These are phyloP conservation scores for Campoletis raptor DNA, from an alignment of 2,888 invertebrate species.

Conservation along the genomic window DNA sequence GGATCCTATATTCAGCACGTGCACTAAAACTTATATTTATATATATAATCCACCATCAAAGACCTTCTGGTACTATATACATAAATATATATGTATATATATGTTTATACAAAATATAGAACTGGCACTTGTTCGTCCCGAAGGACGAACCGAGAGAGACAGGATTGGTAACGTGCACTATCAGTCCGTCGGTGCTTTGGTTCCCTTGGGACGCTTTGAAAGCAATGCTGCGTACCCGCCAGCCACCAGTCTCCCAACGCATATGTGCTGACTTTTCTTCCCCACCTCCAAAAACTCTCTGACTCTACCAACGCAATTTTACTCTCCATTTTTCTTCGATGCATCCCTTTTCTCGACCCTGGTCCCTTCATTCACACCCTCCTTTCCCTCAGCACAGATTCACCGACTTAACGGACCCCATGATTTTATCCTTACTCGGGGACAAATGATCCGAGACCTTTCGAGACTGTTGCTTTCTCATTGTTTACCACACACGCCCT, in stretches of 20 bases:
- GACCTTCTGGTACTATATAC: neutral
- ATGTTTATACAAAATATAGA: constrained; percentile 68
- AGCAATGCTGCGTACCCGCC: constrained; percentile 81
- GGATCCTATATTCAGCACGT: neutral
- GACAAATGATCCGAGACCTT: constrained; percentile 66
- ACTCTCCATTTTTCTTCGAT: constrained; percentile 43
- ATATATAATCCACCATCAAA: neutral
- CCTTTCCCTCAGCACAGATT: constrained; percentile 37
- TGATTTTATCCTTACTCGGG: constrained; percentile 55
- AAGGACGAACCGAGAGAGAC: constrained; percentile 78
- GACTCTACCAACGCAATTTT: neutral
- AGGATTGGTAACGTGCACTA: constrained; percentile 49
- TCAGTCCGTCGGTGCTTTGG: constrained; percentile 71
- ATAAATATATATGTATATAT: constrained; percentile 32
- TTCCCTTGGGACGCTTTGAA: constrained; percentile 80
- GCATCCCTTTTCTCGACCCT: constrained; percentile 40
- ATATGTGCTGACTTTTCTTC: constrained; percentile 75
- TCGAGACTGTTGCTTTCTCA: constrained; percentile 48
- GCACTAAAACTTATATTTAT: constrained; percentile 7
- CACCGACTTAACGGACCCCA: constrained; percentile 38
- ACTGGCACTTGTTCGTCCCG: constrained; percentile 82
- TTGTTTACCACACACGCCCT: neutral
- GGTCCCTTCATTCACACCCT: constrained; percentile 8
- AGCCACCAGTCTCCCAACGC: constrained; percentile 76
- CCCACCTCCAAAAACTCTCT: constrained; percentile 22